phyloP scores from a whole-genome alignment of 2,888 invertebrate species.

The Erebia palarica region DNA sequence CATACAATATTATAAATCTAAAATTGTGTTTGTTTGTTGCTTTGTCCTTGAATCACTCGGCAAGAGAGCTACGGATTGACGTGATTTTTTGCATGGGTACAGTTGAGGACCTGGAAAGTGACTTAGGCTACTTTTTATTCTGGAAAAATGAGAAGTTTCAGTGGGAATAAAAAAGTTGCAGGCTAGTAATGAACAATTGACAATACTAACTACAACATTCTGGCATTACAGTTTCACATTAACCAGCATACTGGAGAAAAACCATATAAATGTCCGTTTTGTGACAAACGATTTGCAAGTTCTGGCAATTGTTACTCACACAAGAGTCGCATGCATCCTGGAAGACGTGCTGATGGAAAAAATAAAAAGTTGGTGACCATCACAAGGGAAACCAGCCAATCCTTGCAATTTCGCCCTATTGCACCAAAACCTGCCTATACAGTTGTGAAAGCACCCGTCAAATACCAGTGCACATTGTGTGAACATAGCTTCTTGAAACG shows the following conservation, averaged over 20 bases:
- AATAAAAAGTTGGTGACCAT: slow-evolving; percentile 23
- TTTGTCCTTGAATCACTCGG: too few species aligned
- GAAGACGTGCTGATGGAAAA: slow-evolving; percentile 59
- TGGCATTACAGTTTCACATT: slow-evolving; percentile 84
- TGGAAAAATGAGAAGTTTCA: too few species aligned
- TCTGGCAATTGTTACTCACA: slow-evolving; percentile 89
- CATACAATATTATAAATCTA: too few species aligned
- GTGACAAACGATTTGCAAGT: slow-evolving; percentile 87
- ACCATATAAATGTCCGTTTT: slow-evolving; percentile 88
- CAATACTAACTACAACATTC: not conserved
- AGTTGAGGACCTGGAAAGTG: too few species aligned
- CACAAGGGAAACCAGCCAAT: slow-evolving; percentile 3
- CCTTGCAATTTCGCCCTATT: slow-evolving; percentile 22
- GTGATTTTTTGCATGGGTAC: too few species aligned
- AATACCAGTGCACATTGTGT: slow-evolving; percentile 64
- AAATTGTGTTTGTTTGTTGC: too few species aligned
- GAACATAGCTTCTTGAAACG: slow-evolving; percentile 63
- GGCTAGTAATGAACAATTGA: too few species aligned
- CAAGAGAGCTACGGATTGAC: too few species aligned
- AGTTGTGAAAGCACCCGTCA: slow-evolving; percentile 53
- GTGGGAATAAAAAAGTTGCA: not conserved
- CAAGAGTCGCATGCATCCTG: slow-evolving; percentile 87
- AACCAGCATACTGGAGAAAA: slow-evolving; percentile 89
- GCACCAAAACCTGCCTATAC: slow-evolving; percentile 33
- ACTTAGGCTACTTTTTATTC: too few species aligned